A percentile compares a stretch with the other conserved stretches of the same genome.
Conservation (phyloP, 2,888 invertebrate genomes). For the Lithophane leautieri region DNA sequence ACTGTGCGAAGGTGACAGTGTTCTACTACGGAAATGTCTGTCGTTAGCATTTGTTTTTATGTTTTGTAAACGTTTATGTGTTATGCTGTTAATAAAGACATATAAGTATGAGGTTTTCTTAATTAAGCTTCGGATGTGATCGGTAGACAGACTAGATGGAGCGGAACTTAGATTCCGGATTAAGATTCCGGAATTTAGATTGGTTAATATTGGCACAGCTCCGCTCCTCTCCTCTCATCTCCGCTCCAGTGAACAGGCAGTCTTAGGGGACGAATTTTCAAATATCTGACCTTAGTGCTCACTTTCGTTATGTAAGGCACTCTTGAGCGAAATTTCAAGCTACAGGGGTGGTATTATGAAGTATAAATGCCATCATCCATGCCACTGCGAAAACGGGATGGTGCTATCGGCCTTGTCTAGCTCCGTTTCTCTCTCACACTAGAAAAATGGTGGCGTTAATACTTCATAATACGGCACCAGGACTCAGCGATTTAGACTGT, state of each 20-base stretch:
- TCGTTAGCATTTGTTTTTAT: conserved; percentile 54
- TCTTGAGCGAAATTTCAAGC: not conserved
- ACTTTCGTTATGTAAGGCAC: not conserved
- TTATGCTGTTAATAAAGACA: conserved; percentile 27
- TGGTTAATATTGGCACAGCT: too few relatives aligned
- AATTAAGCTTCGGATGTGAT: not conserved
- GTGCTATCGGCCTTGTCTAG: too few relatives aligned
- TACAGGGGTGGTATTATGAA: too few relatives aligned
- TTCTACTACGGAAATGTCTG: conserved; percentile 54
- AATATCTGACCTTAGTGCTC: not conserved
- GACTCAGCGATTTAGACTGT: not conserved
- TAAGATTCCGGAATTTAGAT: too few relatives aligned
- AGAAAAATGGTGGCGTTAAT: too few relatives aligned
- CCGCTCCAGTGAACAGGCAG: too few relatives aligned
- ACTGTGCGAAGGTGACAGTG: conserved; percentile 59
- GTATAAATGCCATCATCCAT: too few relatives aligned
- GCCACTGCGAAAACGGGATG: too few relatives aligned
- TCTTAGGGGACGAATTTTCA: not conserved
- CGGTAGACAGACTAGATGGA: not conserved
- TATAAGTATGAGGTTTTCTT: conserved; percentile 23
- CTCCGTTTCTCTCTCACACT: too few relatives aligned
- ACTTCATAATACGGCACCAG: too few relatives aligned
- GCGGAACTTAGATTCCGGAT: too few relatives aligned
- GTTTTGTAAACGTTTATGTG: conserved; percentile 33
- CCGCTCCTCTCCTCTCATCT: too few relatives aligned